phyloP scores from a whole-genome alignment of 2,797 vertebrate species.

The Alectoris magna region DNA sequence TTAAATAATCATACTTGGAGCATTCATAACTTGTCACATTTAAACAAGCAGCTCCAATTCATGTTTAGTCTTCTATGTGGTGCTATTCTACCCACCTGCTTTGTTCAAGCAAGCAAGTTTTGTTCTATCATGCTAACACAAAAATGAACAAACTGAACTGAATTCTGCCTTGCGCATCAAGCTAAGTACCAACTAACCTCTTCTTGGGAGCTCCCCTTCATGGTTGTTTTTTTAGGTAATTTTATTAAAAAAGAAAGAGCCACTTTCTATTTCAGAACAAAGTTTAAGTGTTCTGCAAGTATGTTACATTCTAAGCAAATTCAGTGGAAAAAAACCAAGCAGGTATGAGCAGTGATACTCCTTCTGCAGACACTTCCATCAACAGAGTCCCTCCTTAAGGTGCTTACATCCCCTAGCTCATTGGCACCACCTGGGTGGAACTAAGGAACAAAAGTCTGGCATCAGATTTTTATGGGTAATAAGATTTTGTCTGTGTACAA shows the following conservation, averaged over 20 bases:
- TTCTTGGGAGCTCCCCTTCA: background rate
- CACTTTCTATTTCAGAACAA: background rate
- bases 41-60: background rate
- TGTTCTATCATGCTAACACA: background rate
- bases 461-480: background rate
- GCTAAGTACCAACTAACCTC: slow-evolving; percentile 12
- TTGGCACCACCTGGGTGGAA: background rate
- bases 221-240: background rate
- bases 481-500: background rate
- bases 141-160: slow-evolving; percentile 30
- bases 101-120: slow-evolving; percentile 30
- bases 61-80: background rate
- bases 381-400: background rate
- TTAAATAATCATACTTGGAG: slow-evolving; percentile 9
- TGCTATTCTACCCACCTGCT: slow-evolving; percentile 19
- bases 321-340: slow-evolving; percentile 6
- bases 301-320: background rate
- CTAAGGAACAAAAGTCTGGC: background rate
- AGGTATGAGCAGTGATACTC: background rate
- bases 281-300: slow-evolving; percentile 11
- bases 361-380: background rate
- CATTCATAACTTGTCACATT: slow-evolving; percentile 5
- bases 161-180: slow-evolving; percentile 9
- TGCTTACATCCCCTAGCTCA: background rate
- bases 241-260: background rate